Evolutionary conservation across 1,140 invertebrate genomes (phyloP), one percentile per base, ranked within the genome.

Genomic region (Riptortus pedestris): DNA sequence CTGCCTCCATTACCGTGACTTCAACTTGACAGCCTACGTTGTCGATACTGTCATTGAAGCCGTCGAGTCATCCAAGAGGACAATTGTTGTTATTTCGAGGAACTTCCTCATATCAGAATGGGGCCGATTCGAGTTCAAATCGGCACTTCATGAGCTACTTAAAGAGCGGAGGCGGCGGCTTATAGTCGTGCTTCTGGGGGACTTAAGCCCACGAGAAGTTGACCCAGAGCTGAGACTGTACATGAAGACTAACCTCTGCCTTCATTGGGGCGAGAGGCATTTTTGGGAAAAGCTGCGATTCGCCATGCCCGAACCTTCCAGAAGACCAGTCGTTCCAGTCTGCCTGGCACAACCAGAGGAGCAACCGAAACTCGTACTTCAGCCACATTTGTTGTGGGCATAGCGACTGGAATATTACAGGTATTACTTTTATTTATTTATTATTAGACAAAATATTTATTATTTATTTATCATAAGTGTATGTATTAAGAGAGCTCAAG

Each of bases 271-370:
- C 63, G 92, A 95, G 77, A 87, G 90, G 73, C 83, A 89, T 70
- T 96, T 96, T 77, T 96, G 93, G 93, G 85, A 93, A 71, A 95
- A 95, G 76, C 79, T 97, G 58, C 83, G 88, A 70, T 93, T 91
- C 71, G 88, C 90, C 22, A 85, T 96, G 84, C 92, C 93, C 38
- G 86, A 90, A 71, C 80, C 84, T 2, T 75, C 64, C 72, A 62
- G 78, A 22, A 74, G 74, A 63, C 79, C 83, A 55, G 77, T 20
- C 71, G 72, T 28, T 73, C 79, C 83, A 55, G 77, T 20, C 71
- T 73, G 31, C 73, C 73, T 59, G 16, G 29, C 47, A 18, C 60
- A 52, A 18, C 61, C 57, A 29, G 57, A 55, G 18, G 29, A 38
- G 26, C 57, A 55, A 28, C 65, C 65, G 2, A 62, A 62, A 18